These are phyloP conservation scores for Orchesella flavescens DNA, from an alignment of 2,888 invertebrate genomes.

Conservation along the genomic window DNA sequence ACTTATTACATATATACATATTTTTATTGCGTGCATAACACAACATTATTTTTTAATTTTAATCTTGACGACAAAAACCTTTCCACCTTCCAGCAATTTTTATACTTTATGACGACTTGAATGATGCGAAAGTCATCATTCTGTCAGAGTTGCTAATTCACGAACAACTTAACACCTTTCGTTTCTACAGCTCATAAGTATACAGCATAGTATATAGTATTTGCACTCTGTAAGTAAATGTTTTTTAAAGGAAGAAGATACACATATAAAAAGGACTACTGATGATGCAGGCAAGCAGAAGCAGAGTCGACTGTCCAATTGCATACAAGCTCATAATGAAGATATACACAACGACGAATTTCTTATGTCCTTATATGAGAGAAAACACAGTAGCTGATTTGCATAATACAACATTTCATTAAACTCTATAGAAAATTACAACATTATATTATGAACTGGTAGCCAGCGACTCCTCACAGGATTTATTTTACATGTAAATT, in stretches of 20 bases:
- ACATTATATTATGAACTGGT: background rate
- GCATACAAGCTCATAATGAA: slow-evolving; percentile 9
- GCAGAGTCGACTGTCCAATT: background rate
- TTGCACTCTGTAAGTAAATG: background rate
- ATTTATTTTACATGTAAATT: background rate
- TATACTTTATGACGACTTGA: slow-evolving; percentile 8
- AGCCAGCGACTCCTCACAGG: slow-evolving; percentile 8
- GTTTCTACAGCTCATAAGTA: background rate
- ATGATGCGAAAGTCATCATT: slow-evolving; percentile 33
- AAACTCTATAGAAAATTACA: slow-evolving; percentile 46
- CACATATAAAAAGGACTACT: slow-evolving; percentile 3
- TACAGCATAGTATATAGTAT: background rate
- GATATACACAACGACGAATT: slow-evolving; percentile 18
- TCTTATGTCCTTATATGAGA: slow-evolving; percentile 54
- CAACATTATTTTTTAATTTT: slow-evolving; percentile 26
- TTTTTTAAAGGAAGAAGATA: background rate
- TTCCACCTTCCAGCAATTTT: slow-evolving; percentile 49
- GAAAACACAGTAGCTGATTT: slow-evolving; percentile 63
- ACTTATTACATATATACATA: background rate
- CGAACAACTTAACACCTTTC: slow-evolving; percentile 54
- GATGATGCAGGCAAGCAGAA: background rate
- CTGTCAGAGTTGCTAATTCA: slow-evolving; percentile 41
- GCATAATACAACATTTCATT: slow-evolving; percentile 68
- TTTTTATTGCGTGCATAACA: background rate
- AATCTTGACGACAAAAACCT: slow-evolving; percentile 57